Conservation (phyloP, 2,113 vertebrate genomes). For the Archilochus colubris region DNA sequence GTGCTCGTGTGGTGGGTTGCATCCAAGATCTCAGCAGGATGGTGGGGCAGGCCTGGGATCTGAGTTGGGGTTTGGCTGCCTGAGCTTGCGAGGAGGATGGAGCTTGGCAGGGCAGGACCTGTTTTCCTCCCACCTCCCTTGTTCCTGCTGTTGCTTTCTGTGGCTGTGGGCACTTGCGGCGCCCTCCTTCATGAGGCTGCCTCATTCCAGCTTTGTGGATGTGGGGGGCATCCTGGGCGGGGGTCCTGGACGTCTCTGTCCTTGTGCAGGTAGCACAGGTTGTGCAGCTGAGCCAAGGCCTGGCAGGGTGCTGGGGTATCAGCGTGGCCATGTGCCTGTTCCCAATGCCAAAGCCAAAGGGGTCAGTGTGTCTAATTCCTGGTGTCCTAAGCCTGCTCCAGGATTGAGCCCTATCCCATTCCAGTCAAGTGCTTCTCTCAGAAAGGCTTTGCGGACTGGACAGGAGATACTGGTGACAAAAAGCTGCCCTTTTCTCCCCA, state of each 20-base stretch:
- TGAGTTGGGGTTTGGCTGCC: constrained; percentile 2
- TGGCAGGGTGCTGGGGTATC: neutral
- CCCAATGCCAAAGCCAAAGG: neutral
- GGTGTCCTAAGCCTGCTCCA: neutral
- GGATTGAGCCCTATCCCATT: neutral
- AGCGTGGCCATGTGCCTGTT: neutral
- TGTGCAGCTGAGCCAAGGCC: neutral
- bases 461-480: neutral
- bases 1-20: neutral
- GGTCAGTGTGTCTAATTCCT: neutral
- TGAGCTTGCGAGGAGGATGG: neutral
- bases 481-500: neutral
- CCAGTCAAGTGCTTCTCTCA: neutral
- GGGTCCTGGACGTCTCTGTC: neutral
- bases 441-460: neutral
- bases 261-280: neutral
- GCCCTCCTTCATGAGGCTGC: neutral
- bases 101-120: constrained; percentile 5
- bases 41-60: neutral
- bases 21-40: constrained; percentile 37
- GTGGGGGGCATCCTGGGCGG: accelerated
- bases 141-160: neutral
- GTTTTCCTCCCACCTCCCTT: neutral
- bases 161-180: neutral
- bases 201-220: neutral